Base-by-base conservation (phyloP, 2,113 vertebrate species). In the Labeo rohita region DNA sequence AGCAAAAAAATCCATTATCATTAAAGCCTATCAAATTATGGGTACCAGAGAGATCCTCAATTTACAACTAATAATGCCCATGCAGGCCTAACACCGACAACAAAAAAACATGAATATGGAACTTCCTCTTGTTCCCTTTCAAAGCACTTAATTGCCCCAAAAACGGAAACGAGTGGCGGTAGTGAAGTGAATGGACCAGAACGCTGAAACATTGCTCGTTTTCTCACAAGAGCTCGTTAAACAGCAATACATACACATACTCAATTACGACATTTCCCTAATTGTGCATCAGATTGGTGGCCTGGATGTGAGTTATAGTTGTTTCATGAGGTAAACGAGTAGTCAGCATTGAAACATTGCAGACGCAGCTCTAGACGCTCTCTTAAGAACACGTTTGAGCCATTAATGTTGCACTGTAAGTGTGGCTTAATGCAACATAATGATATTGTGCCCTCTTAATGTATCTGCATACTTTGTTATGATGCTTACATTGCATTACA, bases 21-120 rank as follows among this genome's bases (percentile, higher is more conserved):
- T 82, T 82, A 52, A 70, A 82, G 18, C 47, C 28, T 70, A 68
- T 70, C 80, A 82, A 82, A 82, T 82, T 70, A 52, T 52, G 47
- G 9, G 50, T 82, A 68, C 28, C 65, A 82, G 45, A 82, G 80
- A 65, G 50, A 81, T 23, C 79, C 61, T 68, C 79, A 66, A 81
- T 81, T 81, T 61, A 18, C 1, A 18, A 82, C 8, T 82, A 70
- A 82, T 82, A 82, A 36, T 82, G 80, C 13, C 45, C 43, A 34
- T 34, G 80, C 45, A 28, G 80, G 47, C 47, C 61, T 70, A 68
- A 82, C 12, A 70, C 45, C 52, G 65, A 70, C 65, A 70, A 50
- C 47, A 80, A 49, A 39, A 68, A 34, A 63, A 0, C 9, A 70
- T 70, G 47, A 70, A 82, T 66, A 49, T 81, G 21, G 28, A 82